A percentile compares a stretch with the other conserved stretches of the same genome.
These are phyloP conservation scores for Gymnobelideus leadbeateri DNA, from an alignment of 2,113 vertebrate species.

Conservation along the genomic window DNA sequence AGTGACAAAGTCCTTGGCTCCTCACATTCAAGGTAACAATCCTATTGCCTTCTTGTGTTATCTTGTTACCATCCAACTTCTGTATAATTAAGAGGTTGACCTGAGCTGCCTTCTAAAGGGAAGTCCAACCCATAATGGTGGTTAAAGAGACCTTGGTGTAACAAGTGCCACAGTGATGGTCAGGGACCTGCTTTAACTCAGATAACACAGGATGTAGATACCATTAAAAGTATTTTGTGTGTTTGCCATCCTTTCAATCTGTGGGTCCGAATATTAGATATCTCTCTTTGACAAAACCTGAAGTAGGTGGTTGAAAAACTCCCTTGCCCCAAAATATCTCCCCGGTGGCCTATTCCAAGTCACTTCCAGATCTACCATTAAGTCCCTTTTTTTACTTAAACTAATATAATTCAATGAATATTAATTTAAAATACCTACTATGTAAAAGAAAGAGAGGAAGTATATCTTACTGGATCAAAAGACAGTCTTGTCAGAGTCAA, in stretches of 20 bases:
- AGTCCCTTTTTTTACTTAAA: not conserved
- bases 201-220: not conserved
- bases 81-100: conserved; percentile 51
- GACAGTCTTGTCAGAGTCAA: not conserved
- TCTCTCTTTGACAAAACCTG: not conserved
- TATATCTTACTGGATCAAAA: not conserved
- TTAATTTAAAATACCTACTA: not conserved
- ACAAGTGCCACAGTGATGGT: not conserved
- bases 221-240: not conserved
- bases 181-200: conserved; percentile 24
- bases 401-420: not conserved
- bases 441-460: not conserved
- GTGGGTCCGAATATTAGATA: not conserved
- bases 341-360: not conserved
- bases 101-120: conserved; percentile 7
- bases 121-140: conserved; percentile 15
- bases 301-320: not conserved
- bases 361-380: not conserved
- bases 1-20: conserved; percentile 55
- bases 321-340: not conserved
- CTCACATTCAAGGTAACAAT: rapidly evolving
- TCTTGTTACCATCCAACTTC: not conserved
- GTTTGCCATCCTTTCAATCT: not conserved
- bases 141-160: conserved; percentile 11
- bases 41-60: conserved; percentile 57